Evolutionary conservation across 2,113 vertebrate genomes (phyloP).

Genomic region (Acrocephalus arundinaceus): DNA sequence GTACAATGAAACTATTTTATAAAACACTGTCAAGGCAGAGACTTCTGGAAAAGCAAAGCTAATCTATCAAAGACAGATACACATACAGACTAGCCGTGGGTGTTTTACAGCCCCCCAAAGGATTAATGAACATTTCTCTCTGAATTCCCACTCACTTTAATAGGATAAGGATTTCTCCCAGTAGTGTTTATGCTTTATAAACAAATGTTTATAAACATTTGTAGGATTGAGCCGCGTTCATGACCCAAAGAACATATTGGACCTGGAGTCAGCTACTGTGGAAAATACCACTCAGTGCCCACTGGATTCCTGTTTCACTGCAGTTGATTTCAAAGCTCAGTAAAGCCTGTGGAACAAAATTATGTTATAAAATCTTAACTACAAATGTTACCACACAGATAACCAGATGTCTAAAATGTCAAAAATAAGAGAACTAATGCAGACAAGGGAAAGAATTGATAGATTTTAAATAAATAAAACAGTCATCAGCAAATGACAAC

Average conservation of each 20-base stretch:
- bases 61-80: background rate
- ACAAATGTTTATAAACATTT: background rate
- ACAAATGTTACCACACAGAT: background rate
- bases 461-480: conserved; percentile 52
- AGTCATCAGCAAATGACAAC: conserved; percentile 31
- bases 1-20: background rate
- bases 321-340: background rate
- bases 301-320: background rate
- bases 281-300: background rate
- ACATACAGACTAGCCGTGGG: background rate
- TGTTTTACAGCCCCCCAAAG: background rate
- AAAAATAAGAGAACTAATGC: background rate
- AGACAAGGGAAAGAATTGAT: conserved; percentile 16
- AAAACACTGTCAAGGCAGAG: background rate
- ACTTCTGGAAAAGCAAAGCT: background rate
- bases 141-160: background rate
- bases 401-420: conserved; percentile 40
- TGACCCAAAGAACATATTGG: background rate
- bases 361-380: conserved; percentile 33
- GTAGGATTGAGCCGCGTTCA: background rate
- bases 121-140: background rate
- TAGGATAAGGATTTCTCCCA: background rate
- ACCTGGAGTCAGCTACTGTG: background rate
- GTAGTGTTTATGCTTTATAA: background rate
- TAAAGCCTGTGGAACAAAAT: background rate